Evolutionary conservation across 2,797 vertebrate genomes (phyloP), one percentile per base, ranked within the genome.

Genomic region (Falco cherrug): DNA sequence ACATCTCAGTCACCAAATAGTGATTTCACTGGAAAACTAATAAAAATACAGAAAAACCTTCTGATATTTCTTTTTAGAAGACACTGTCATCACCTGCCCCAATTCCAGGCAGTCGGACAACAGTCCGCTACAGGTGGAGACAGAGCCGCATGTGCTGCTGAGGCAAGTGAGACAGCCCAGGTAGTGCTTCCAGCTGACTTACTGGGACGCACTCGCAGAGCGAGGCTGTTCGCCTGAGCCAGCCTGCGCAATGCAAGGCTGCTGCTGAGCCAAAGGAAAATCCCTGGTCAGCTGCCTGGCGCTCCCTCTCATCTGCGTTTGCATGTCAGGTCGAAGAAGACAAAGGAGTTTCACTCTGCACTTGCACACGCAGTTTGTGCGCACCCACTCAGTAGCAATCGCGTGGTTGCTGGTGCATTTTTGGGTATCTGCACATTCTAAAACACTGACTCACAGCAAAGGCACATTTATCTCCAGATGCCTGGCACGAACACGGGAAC

Each of bases 381-480:
- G 16, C 87, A 89, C 63, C 67, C 70, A 33, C 81, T 63, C 87
- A 10, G 91, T 14, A 81, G 65, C 91, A 5, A 60, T 45, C 6
- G 29, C 31, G 65, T 57, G 76, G 75, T 41, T 51, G 64, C 90
- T 84, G 83, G 69, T 90, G 77, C 74, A 43, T 81, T 96, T 94
- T 50, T 75, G 85, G 77, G 65, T 75, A 77, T 78, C 90, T 94
- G 69, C 73, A 67, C 75, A 74, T 94, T 90, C 81, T 90, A 41
- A 56, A 76, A n/a, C 84, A 53, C 69, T 94, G 92, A 96, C 92
- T 94, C 80, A 65, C 68, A 67, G 88, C 83, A 50, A 65, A 96
- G 61, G 84, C 94, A 61, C 59, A 61, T 79, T 73, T 50, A 76
- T 93, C 93, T 95, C 89, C 94, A 77, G 91, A 84, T 67, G 89